phyloP scores from a whole-genome alignment of 2,888 invertebrate species.

The Archips xylosteana region DNA sequence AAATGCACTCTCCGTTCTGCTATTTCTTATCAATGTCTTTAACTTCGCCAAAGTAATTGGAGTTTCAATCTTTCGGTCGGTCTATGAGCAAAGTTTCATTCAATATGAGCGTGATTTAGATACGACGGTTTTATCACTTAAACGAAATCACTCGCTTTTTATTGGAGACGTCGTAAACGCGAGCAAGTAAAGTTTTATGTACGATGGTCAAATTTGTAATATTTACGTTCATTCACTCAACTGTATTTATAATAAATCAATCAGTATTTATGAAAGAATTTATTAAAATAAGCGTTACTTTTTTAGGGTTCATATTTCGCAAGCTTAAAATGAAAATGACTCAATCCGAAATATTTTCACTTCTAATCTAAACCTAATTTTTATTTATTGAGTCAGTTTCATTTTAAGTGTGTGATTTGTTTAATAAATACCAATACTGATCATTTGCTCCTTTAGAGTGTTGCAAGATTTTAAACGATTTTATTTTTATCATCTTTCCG shows the following conservation, averaged over 20 bases:
- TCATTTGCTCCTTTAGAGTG: no score
- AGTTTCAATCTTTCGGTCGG: slow-evolving; percentile 6
- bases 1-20: not conserved
- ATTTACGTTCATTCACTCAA: not conserved
- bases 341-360: no score
- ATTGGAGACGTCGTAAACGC: slow-evolving; percentile 18
- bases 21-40: not conserved
- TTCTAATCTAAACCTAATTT: no score
- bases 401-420: no score
- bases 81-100: slow-evolving; percentile 23
- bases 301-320: not conserved
- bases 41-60: slow-evolving; percentile 18
- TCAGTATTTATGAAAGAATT: no score
- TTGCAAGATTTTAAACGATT: no score
- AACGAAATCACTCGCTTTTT: slow-evolving; percentile 17
- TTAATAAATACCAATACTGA: no score
- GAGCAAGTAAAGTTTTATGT: slow-evolving; percentile 15
- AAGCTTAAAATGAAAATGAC: no score
- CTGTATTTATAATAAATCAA: no score
- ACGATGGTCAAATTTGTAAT: not conserved
- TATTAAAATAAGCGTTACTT: not conserved
- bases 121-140: slow-evolving; percentile 23
- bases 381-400: no score
- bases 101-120: slow-evolving; percentile 21
- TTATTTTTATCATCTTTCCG: no score